A percentile compares a stretch with the other conserved stretches of the same genome.
phyloP scores from a whole-genome alignment of 2,797 vertebrate genomes.

The Schizopygopsis pylzovi region DNA sequence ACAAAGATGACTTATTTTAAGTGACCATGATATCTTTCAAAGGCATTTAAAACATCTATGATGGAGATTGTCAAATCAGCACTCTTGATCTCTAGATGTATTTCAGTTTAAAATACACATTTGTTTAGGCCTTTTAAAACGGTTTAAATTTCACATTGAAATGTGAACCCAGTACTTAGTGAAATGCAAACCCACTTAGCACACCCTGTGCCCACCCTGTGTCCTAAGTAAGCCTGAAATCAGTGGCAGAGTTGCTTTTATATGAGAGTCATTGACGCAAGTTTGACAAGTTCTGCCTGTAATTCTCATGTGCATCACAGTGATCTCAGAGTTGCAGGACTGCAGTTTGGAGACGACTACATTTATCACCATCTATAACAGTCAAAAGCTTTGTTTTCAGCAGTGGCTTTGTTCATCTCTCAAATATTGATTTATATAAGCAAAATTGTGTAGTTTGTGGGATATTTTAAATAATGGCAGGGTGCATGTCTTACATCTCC shows the following conservation, averaged over 20 bases:
- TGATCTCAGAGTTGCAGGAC: neutral
- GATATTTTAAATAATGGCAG: neutral
- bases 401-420: neutral
- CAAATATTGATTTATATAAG: neutral
- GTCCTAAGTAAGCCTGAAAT: neutral
- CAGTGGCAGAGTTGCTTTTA: neutral
- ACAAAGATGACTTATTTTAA: conserved; percentile 1
- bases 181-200: conserved; percentile 14
- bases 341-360: conserved; percentile 3
- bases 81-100: neutral
- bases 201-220: neutral
- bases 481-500: conserved; percentile 82
- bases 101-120: neutral
- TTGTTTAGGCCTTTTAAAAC: neutral
- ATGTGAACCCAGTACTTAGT: neutral
- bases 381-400: neutral
- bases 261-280: neutral
- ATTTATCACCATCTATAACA: conserved; percentile 8
- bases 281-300: conserved; percentile 14
- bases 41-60: conserved; percentile 4
- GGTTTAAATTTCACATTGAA: conserved; percentile 4
- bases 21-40: conserved; percentile 7
- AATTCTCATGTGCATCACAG: conserved; percentile 6
- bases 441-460: neutral
- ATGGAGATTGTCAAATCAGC: neutral